Conservation (phyloP, 2,888 invertebrate species). For the Apamea anceps region DNA sequence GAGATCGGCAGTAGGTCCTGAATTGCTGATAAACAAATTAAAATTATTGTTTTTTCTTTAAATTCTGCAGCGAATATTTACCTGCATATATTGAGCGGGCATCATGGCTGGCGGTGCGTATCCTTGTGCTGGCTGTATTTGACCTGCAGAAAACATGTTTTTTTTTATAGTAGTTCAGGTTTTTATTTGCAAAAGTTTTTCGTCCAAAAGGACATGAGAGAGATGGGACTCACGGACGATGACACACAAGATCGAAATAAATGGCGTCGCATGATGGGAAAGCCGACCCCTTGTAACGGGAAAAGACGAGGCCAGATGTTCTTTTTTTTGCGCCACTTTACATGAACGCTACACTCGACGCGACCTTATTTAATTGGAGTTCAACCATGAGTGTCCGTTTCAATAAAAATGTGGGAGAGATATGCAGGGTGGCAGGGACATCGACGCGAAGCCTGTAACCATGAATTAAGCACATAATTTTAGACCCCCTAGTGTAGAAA, state of each 20-base stretch:
- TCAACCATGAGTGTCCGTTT: background rate
- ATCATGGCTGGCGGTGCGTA: slow-evolving; percentile 89
- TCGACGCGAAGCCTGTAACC: no score
- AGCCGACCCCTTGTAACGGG: no score
- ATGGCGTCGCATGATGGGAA: no score
- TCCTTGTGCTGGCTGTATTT: slow-evolving; percentile 83
- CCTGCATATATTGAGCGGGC: slow-evolving; percentile 89
- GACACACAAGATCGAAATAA: no score
- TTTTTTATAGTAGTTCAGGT: background rate
- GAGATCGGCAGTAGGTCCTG: background rate
- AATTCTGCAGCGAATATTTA: slow-evolving; percentile 59
- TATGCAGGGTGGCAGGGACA: no score
- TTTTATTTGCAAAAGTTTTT: no score
- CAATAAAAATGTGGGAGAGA: background rate
- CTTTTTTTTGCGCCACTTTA: background rate
- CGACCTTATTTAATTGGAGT: no score
- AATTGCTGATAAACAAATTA: background rate
- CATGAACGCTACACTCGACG: background rate
- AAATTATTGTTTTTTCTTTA: background rate
- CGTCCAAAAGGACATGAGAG: no score
- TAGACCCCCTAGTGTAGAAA: no score
- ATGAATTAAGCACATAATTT: no score
- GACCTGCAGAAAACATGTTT: slow-evolving; percentile 71
- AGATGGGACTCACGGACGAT: no score
- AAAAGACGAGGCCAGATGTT: no score